A percentile compares a stretch with the other conserved stretches of the same genome.
phyloP scores from a whole-genome alignment of 2,888 invertebrate genomes.

The Agrochola macilenta region DNA sequence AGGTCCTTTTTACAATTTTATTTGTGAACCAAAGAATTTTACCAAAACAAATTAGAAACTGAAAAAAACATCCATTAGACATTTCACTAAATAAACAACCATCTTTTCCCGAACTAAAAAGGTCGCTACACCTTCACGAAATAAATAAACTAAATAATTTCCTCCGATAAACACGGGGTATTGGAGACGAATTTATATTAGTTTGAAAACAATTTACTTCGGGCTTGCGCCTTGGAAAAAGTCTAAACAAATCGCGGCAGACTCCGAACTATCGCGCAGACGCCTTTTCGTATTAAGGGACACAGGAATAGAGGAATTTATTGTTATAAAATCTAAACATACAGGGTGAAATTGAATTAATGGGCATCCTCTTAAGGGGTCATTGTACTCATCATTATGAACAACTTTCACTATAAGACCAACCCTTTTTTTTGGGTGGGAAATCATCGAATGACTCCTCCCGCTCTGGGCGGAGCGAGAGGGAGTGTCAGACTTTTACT shows the following conservation, averaged over 20 bases:
- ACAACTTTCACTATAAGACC: no score
- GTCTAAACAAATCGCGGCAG: constrained; percentile 76
- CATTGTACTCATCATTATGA: no score
- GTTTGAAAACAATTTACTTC: constrained; percentile 76
- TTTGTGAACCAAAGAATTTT: not conserved
- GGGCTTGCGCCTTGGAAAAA: constrained; percentile 76
- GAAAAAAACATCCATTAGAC: constrained; percentile 6
- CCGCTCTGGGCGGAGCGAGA: no score
- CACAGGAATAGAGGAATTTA: constrained; percentile 46
- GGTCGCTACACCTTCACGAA: constrained; percentile 43
- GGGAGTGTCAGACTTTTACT: no score
- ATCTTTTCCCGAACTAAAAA: constrained; percentile 35
- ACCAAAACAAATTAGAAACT: constrained; percentile 8
- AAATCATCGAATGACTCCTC: no score
- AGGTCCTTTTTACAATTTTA: not conserved
- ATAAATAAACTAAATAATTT: constrained; percentile 68
- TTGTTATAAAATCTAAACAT: not conserved
- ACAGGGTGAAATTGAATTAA: no score
- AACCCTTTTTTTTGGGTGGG: no score
- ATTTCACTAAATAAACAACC: constrained; percentile 31
- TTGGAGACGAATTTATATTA: constrained; percentile 75
- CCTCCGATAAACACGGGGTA: constrained; percentile 66
- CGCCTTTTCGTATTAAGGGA: constrained; percentile 61
- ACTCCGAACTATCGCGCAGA: constrained; percentile 68
- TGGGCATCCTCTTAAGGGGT: no score